phyloP scores from a whole-genome alignment of 2,113 vertebrate genomes.

The Anoplopoma fimbria region DNA sequence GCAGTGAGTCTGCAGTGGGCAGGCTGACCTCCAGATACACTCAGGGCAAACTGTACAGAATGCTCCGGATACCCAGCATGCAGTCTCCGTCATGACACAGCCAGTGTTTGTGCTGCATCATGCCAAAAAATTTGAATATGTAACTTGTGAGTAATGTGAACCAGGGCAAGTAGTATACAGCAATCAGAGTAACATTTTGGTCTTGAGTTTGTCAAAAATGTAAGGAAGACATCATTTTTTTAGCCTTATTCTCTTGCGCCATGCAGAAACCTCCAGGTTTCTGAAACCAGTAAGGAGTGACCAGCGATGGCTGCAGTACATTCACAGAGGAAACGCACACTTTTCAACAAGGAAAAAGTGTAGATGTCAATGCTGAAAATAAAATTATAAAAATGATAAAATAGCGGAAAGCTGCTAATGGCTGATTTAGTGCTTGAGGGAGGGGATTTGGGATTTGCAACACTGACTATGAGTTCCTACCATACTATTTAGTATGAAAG shows the following conservation, averaged over 20 bases:
- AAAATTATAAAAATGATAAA: too few species aligned
- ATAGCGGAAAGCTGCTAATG: too few species aligned
- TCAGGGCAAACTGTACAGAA: conserved; percentile 63
- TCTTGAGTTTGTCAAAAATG: background rate
- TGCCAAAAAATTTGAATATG: background rate
- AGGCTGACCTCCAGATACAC: conserved; percentile 35
- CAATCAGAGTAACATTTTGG: background rate
- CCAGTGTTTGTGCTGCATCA: background rate
- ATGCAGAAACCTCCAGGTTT: background rate
- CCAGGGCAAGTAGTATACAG: background rate
- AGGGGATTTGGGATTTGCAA: too few species aligned
- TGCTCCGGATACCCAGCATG: conserved; percentile 52
- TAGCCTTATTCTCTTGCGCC: background rate
- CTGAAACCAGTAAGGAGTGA: too few species aligned
- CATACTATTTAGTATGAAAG: too few species aligned
- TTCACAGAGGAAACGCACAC: too few species aligned
- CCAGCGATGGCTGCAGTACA: too few species aligned
- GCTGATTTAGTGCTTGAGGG: too few species aligned
- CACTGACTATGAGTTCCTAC: too few species aligned
- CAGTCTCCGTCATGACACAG: conserved; percentile 46
- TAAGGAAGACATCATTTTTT: background rate
- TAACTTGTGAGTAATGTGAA: background rate
- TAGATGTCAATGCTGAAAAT: too few species aligned
- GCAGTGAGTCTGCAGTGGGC: background rate
- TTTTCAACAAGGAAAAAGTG: too few species aligned